Conservation (phyloP, 2,888 invertebrate species). For the Unio pictorum region DNA sequence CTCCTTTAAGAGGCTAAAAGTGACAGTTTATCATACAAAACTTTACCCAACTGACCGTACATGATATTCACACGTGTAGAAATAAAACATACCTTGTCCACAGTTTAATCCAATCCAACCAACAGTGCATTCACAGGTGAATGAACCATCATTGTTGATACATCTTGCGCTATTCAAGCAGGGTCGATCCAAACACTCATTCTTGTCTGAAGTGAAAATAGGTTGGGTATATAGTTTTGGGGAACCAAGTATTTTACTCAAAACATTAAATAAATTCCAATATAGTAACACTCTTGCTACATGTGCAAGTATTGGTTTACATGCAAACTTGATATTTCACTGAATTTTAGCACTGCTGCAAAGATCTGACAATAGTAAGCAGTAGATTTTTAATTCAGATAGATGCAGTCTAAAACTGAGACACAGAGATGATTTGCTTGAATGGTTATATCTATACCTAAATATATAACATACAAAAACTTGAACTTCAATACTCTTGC, state of each 20-base stretch:
- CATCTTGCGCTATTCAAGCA: slow-evolving; percentile 61
- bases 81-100: slow-evolving; percentile 81
- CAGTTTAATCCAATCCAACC: slow-evolving; percentile 88
- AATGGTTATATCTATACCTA: too few species aligned
- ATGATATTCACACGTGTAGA: background rate
- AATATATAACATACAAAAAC: too few species aligned
- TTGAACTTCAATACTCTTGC: slow-evolving; percentile 3
- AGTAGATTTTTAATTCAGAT: too few species aligned
- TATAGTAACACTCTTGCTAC: background rate
- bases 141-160: slow-evolving; percentile 56
- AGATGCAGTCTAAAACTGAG: too few species aligned
- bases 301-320: too few species aligned
- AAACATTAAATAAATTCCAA: background rate
- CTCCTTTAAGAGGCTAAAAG: too few species aligned
- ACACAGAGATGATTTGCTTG: too few species aligned
- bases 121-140: slow-evolving; percentile 53
- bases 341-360: too few species aligned
- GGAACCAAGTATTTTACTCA: background rate
- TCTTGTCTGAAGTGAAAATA: slow-evolving; percentile 22
- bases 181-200: slow-evolving; percentile 42
- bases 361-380: too few species aligned
- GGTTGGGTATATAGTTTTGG: background rate
- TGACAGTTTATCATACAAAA: too few species aligned
- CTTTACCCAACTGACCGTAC: too few species aligned
- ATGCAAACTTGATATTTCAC: too few species aligned